Conservation (phyloP, 2,113 vertebrate species). For the Oryzias javanicus region DNA sequence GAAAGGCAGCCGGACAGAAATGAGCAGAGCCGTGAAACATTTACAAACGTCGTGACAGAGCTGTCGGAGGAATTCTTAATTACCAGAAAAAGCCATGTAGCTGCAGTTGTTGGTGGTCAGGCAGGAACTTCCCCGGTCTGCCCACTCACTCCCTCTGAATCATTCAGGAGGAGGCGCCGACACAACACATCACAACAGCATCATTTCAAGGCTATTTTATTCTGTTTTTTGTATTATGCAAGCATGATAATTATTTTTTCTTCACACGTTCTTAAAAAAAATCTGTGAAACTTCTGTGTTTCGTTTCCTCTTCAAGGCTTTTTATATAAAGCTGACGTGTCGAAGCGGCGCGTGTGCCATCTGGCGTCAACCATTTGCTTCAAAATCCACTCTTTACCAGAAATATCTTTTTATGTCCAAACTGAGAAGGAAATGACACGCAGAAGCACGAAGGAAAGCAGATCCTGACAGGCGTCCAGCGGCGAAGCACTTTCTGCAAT, state of each 20-base stretch:
- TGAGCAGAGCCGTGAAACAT: constrained; percentile 10
- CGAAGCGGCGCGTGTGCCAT: background rate
- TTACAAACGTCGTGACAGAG: constrained; percentile 7
- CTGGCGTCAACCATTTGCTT: constrained; percentile 12
- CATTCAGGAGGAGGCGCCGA: constrained; percentile 51
- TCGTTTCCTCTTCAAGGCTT: background rate
- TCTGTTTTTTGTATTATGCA: too few species aligned
- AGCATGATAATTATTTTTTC: background rate
- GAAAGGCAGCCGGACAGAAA: constrained; percentile 16
- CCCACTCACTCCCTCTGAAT: constrained; percentile 61
- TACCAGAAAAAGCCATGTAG: background rate
- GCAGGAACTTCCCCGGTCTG: constrained; percentile 30
- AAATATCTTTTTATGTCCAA: constrained; percentile 4
- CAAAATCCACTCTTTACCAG: constrained; percentile 3
- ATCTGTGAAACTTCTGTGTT: constrained; percentile 9
- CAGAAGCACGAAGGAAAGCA: background rate
- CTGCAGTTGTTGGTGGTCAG: constrained; percentile 35
- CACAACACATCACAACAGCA: constrained; percentile 32
- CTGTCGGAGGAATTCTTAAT: constrained; percentile 16
- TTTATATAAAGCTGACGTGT: too few species aligned
- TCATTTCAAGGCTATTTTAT: constrained; percentile 50
- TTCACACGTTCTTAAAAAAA: constrained; percentile 4
- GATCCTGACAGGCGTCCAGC: constrained; percentile 34
- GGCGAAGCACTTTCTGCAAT: constrained; percentile 50
- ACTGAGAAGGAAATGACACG: constrained; percentile 4